Conservation (phyloP, 2,797 vertebrate species). For the Hydrolagus colliei region DNA sequence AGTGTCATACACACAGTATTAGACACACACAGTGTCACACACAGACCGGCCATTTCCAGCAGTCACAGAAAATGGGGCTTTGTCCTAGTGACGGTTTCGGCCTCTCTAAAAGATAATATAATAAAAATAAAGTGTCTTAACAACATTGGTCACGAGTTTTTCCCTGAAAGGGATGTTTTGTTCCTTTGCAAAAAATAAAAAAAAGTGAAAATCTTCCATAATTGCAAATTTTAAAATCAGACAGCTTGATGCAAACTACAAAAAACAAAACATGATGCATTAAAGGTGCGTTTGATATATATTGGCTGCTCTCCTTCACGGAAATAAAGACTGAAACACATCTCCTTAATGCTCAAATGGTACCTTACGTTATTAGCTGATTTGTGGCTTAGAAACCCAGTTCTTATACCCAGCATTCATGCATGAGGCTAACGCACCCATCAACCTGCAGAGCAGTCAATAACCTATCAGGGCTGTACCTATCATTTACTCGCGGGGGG, state of each 20-base stretch:
- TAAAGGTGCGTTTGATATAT: not conserved
- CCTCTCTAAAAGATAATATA: not conserved
- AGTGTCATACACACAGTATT: not conserved
- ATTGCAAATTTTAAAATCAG: not conserved
- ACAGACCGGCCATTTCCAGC: not conserved
- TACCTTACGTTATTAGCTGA: not conserved
- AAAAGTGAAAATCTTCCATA: not conserved
- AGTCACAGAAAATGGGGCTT: not conserved
- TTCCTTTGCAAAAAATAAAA: not conserved
- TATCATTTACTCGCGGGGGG: constrained; percentile 27
- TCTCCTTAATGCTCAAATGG: not conserved
- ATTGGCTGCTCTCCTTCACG: not conserved
- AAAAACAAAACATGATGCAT: not conserved
- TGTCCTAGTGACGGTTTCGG: not conserved
- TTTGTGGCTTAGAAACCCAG: not conserved
- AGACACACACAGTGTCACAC: no score
- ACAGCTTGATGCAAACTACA: not conserved
- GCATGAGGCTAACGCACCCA: constrained; percentile 23
- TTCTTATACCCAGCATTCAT: not conserved
- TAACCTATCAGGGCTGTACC: constrained; percentile 36
- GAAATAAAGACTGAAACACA: not conserved
- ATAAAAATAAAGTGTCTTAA: no score
- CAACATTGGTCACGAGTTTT: not conserved
- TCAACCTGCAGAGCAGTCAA: constrained; percentile 32
- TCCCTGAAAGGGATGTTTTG: not conserved